Evolutionary conservation across 2,888 invertebrate species (phyloP).

Genomic region (Nephrotoma guestfalica): DNA sequence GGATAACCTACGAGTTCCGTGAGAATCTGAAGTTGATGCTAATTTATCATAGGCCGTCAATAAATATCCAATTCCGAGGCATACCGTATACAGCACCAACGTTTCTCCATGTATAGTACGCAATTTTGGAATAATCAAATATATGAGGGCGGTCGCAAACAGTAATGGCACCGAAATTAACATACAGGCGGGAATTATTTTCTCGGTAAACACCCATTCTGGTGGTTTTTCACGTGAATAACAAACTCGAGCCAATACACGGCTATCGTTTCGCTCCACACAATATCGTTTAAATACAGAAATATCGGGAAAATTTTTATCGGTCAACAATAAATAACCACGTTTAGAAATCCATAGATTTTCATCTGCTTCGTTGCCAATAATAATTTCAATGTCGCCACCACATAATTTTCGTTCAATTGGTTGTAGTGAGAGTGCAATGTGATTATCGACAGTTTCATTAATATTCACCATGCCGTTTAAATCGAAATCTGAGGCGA

Average conservation of each 20-base stretch:
- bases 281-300: neutral
- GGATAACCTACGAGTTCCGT: neutral
- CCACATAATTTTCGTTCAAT: neutral
- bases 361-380: neutral
- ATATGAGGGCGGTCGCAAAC: neutral
- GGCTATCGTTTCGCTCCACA: neutral
- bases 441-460: neutral
- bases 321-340: neutral
- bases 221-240: neutral
- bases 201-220: neutral
- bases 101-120: neutral
- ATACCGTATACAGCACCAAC: neutral
- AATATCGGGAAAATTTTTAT: neutral
- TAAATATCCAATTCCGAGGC: neutral
- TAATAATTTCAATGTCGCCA: neutral
- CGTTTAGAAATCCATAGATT: neutral
- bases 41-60: neutral
- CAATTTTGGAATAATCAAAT: neutral
- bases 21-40: neutral
- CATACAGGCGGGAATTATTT: neutral
- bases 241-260: neutral
- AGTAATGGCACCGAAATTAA: neutral
- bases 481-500: neutral
- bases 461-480: neutral
- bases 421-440: neutral